Conservation (phyloP, 2,113 vertebrate genomes). For the Elephas maximus region DNA sequence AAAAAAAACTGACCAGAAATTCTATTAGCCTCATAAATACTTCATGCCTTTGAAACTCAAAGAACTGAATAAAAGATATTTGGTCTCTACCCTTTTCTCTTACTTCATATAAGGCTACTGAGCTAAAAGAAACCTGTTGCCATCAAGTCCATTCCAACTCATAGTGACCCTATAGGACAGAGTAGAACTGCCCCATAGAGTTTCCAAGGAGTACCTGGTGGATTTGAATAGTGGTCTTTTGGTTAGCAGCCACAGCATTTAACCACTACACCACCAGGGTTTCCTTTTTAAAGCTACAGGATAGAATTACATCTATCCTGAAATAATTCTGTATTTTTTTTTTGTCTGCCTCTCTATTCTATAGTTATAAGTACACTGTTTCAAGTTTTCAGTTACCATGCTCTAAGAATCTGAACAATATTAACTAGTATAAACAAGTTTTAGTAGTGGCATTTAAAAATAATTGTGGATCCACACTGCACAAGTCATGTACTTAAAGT, state of each 20-base stretch:
- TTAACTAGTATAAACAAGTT: neutral
- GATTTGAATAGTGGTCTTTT: no score
- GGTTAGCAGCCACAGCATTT: no score
- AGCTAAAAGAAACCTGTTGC: neutral
- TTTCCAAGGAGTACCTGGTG: no score
- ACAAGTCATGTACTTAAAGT: neutral
- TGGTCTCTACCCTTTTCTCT: neutral
- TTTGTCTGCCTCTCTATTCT: slow-evolving; percentile 16
- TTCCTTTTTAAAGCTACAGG: slow-evolving; percentile 1
- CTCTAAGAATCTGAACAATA: neutral
- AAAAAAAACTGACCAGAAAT: slow-evolving; percentile 13
- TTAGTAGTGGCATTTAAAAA: slow-evolving; percentile 12
- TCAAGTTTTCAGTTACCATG: neutral
- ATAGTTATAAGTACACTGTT: neutral
- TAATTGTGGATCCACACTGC: slow-evolving; percentile 21
- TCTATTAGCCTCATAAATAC: slow-evolving; percentile 32
- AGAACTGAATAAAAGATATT: neutral
- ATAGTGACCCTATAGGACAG: no score
- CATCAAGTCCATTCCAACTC: no score
- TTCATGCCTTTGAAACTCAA: slow-evolving; percentile 33
- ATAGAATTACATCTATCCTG: neutral
- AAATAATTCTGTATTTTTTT: slow-evolving; percentile 39
- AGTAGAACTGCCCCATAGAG: no score
- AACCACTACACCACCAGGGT: no score
- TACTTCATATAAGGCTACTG: neutral